phyloP scores from a whole-genome alignment of 2,113 vertebrate genomes.

The Alaudala cheleensis region DNA sequence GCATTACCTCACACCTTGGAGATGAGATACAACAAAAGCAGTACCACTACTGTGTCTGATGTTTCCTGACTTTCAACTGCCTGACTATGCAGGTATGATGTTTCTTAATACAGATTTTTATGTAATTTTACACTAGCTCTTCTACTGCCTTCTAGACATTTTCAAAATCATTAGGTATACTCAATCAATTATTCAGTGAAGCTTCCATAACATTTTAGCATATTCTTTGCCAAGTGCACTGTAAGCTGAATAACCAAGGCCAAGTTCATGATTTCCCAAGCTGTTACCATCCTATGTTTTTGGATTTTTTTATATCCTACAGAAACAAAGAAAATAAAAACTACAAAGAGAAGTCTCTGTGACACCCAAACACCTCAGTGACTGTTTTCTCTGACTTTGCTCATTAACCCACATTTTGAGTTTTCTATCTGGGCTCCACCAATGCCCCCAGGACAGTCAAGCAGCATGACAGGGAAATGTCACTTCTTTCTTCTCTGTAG shows the following conservation, averaged over 20 bases:
- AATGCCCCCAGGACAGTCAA: neutral
- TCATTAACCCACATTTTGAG: neutral
- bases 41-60: neutral
- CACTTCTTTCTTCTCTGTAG: neutral
- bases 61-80: neutral
- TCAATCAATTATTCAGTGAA: slow-evolving; percentile 9
- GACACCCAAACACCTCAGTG: neutral
- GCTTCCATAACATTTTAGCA: slow-evolving; percentile 23
- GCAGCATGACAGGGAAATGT: neutral
- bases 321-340: neutral
- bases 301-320: neutral
- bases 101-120: neutral
- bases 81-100: neutral
- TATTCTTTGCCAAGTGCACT: neutral
- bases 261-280: neutral
- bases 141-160: neutral
- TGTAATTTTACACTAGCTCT: slow-evolving; percentile 7
- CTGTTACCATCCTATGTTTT: neutral
- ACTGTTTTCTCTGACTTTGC: neutral
- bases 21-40: neutral
- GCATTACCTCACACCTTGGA: neutral
- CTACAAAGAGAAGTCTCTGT: neutral
- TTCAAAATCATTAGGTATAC: neutral
- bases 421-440: neutral
- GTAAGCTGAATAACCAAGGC: neutral